Base-by-base conservation (phyloP, 2,888 invertebrate genomes). In the Noctua comes region DNA sequence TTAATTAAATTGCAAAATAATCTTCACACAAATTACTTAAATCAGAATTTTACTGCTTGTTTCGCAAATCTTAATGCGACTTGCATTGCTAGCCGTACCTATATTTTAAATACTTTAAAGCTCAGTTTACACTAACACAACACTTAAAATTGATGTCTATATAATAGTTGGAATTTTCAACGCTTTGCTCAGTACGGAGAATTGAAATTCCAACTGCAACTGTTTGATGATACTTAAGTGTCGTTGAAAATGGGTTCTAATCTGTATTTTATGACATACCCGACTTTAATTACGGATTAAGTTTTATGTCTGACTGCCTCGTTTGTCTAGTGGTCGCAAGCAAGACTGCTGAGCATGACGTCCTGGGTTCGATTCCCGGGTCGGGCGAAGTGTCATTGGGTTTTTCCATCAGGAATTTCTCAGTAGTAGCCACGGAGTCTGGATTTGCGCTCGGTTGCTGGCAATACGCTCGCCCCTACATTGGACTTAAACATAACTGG, bases 1-100 rank as follows among this genome's bases (percentile, higher is more conserved):
- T 36, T 48, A 75, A 79, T 82, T 66, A 40, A 82, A 79, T 75
- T 68, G 46, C 82, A 76, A 76, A 82, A 76, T 68, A 68, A 82
- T 75, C 76, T 74, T 48, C 27, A n/a, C 21, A 76, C 48, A 75
- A 68, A 82, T 68, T 59, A 66, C 48, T 36, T n/a, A 36, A 13
- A 66, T 68, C 43, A 68, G 51, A 57, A 79, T 68, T 75, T 82
- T 75, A 79, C n/a, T 40, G 46, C 43, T 18, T 36, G 51, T 79
- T 76, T 62, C 82, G 82, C 21, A 77, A 77, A 77, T 24, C 1
- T 16, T 68, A 68, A 75, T 59, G 59, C 31, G 59, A 74, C 27
- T 73, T n/a, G 27, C 59, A 24, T 62, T 82, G 59, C 68, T 68
- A 1, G 43, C 43, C 48, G 66, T 82, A 21, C n/a, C 31, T 51